Percentiles rank a stretch among this genome's conserved stretches.
phyloP scores from a whole-genome alignment of 2,113 vertebrate species.

The Romanogobio albipinnatus region DNA sequence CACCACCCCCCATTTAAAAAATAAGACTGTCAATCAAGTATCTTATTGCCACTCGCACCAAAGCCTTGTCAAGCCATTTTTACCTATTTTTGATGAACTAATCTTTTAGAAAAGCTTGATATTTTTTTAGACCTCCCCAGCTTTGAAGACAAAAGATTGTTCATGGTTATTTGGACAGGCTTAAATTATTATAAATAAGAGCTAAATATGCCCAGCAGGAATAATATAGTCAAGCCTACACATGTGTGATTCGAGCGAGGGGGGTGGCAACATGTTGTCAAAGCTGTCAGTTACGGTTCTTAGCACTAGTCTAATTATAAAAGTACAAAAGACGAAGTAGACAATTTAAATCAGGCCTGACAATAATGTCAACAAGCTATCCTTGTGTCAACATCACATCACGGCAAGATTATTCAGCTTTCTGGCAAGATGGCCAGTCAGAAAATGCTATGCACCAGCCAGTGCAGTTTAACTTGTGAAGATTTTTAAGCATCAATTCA shows the following conservation, averaged over 20 bases:
- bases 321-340: constrained; percentile 40
- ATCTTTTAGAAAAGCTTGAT: constrained; percentile 19
- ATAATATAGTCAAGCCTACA: constrained; percentile 5
- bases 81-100: constrained; percentile 1
- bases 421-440: neutral
- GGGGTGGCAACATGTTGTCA: constrained; percentile 38
- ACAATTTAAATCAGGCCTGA: constrained; percentile 43
- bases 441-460: neutral
- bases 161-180: constrained; percentile 35
- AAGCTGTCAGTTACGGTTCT: constrained; percentile 39
- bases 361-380: constrained; percentile 36
- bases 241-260: neutral
- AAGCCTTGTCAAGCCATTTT: constrained; percentile 22
- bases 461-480: neutral
- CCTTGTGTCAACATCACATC: neutral
- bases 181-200: constrained; percentile 34
- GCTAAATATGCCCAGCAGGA: constrained; percentile 25
- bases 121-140: constrained; percentile 7
- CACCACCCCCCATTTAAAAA: too few species aligned
- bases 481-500: constrained; percentile 4
- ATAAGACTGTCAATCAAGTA: constrained; percentile 17
- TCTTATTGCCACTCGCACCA: neutral
- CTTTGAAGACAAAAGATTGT: constrained; percentile 30
- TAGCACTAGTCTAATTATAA: constrained; percentile 45
- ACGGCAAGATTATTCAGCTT: constrained; percentile 13